A percentile compares a stretch with the other conserved stretches of the same genome.
Conservation (phyloP, 1,140 invertebrate species). For the Microplitis demolitor region DNA sequence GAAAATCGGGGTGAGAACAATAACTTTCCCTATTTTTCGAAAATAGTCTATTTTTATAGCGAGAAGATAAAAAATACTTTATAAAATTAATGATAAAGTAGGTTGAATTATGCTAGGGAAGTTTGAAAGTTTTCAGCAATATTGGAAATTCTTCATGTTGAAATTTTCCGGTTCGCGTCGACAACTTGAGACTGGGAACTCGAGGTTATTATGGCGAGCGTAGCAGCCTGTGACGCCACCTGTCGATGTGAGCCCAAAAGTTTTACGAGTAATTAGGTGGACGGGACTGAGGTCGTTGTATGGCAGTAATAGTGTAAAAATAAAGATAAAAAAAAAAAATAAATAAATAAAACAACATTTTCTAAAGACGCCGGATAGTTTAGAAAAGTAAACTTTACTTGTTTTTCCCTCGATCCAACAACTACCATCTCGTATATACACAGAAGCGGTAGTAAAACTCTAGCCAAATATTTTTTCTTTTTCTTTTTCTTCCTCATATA, state of each 20-base stretch:
- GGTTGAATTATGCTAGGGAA: too few relatives aligned
- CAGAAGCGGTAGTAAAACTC: too few relatives aligned
- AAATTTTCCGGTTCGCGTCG: constrained; percentile 25
- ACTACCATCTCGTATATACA: background rate
- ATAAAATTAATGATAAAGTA: too few relatives aligned
- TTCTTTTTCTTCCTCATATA: too few relatives aligned
- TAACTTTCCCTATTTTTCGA: too few relatives aligned
- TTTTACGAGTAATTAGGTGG: constrained; percentile 43
- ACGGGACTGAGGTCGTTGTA: background rate
- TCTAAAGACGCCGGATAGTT: background rate
- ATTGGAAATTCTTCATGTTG: background rate
- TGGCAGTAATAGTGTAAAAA: background rate
- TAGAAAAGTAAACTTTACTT: constrained; percentile 1
- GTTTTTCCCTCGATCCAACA: background rate
- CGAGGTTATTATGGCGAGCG: too few relatives aligned
- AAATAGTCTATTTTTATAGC: too few relatives aligned
- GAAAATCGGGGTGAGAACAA: too few relatives aligned
- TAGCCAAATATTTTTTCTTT: too few relatives aligned
- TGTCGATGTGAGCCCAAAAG: constrained; percentile 35
- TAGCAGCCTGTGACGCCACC: constrained; percentile 40
- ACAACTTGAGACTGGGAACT: background rate
- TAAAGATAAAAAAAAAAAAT: background rate
- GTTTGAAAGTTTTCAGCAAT: background rate
- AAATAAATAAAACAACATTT: too few relatives aligned
- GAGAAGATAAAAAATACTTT: too few relatives aligned